Evolutionary conservation across 1,140 invertebrate species (phyloP), one percentile per base, ranked within the genome.

Genomic region (Tyrophagus putrescentiae): DNA sequence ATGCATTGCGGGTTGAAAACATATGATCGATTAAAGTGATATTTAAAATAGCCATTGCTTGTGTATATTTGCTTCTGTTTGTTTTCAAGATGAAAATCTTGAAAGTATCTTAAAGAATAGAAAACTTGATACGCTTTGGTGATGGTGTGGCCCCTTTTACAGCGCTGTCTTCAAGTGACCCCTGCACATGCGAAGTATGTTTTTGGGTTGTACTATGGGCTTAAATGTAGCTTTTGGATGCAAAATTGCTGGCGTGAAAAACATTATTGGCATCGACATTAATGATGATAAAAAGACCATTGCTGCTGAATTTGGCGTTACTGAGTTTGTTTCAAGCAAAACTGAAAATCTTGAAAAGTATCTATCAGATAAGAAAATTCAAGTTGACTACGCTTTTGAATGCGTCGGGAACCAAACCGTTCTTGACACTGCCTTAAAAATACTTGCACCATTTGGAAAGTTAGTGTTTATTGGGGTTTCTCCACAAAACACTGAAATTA

Each of bases 391-490:
- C 65, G 78, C 77, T 21, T 79, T 78, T 70, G 78, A 79, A 64
- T 79, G 77, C 67, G 73, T 78, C 62, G 77, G 77, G 23, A 79
- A 76, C 27, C 28, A 44, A 39, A 16, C 36, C n/a, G 33, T 48
- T 9, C 33, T 56, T 9, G 16, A 56, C 9, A 13, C 21, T 9
- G 95, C 95, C 27, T 73, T 98, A 39, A 95, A 99, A 72, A 79
- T 91, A 0, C 92, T 89, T 66, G 93, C 97, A 69, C 97, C 97
- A 7, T 98, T 95, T 94, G 95, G 95, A 21, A 83, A 83, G 21
- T 94, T 91, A 16, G 83, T 92, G 0, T 92, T 98, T 66, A 87
- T 98, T 65, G 94, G 94, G 27, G 9, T 56, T n/a, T n/a, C 9
- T 23, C 21, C 21, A 9, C 18, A 85, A 54, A 91, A 91, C 3